These are phyloP conservation scores for Tichodroma muraria DNA, from an alignment of 2,113 vertebrate species.

Conservation along the genomic window DNA sequence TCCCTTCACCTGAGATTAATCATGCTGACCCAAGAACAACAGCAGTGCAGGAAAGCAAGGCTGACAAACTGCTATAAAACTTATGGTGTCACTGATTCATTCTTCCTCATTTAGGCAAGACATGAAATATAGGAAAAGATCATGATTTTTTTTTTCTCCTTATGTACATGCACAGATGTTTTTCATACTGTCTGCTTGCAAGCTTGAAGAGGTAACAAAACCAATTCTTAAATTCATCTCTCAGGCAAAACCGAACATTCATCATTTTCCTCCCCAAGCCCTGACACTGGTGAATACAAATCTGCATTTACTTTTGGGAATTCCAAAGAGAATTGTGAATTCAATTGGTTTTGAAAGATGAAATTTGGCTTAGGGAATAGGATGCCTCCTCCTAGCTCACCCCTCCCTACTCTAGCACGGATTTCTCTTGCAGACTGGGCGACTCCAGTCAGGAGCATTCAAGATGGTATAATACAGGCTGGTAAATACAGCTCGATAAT, in stretches of 20 bases:
- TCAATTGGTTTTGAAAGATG: constrained; percentile 16
- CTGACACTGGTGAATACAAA: not conserved
- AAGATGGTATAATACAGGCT: not conserved
- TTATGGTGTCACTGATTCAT: rapidly evolving
- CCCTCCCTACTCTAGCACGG: not conserved
- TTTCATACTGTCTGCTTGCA: not conserved
- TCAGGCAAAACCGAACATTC: not conserved
- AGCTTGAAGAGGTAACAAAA: not conserved
- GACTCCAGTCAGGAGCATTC: constrained; percentile 8
- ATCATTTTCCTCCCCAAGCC: not conserved
- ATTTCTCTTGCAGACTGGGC: not conserved
- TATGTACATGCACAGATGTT: not conserved
- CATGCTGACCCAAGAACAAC: not conserved
- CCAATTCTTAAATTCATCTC: not conserved
- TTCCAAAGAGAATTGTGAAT: not conserved
- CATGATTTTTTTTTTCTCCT: not conserved
- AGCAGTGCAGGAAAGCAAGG: not conserved
- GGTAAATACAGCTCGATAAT: constrained; percentile 21
- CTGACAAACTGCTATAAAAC: not conserved
- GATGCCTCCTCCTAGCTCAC: not conserved
- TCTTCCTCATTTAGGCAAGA: not conserved
- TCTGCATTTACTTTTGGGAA: not conserved
- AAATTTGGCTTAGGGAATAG: not conserved
- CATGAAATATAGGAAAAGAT: not conserved
- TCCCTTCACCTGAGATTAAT: not conserved